Base-by-base conservation (phyloP, 2,888 invertebrate species). In the Stenchaetothrips biformis region DNA sequence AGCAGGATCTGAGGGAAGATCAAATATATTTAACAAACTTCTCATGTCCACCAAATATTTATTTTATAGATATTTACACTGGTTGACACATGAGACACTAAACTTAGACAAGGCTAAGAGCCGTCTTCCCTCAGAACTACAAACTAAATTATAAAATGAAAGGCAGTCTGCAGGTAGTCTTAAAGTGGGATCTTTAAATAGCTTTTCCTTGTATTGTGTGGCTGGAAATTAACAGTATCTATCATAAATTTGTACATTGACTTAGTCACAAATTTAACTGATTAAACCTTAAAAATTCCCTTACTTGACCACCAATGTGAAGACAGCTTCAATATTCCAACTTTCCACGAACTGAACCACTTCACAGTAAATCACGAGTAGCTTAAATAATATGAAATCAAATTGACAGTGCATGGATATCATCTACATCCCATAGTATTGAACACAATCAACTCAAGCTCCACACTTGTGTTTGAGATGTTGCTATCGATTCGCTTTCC, bases 401-500 rank as follows among this genome's bases (percentile, higher is more conserved):
- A 74, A 74, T 74, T 74, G 67, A 74, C 67, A 74, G 21, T 74
- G 67, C 21, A 74, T 25, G 67, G 67, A 11, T 21, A 74, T 74
- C 25, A 25, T 7, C 21, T 74, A 25, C 25, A 74, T 8, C 67
- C 67, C 67, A 74, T 25, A 21, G 25, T 74, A 53, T 74, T 74
- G 25, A 74, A 53, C 53, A 53, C 53, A 53, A 53, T 53, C 53
- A 74, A 74, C 67, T 74, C 67, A 74, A 74, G 25, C 67, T 74
- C 25, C 8, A 25, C 67, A 21, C 67, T 25, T 74, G 67, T 74
- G 67, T 25, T 74, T 74, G 67, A 74, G 67, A 74, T 74, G 67
- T 74, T 74, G 67, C 67, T 74, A 74, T 74, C 67, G 67, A 74
- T 74, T 74, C 67, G 67, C 67, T 53, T 53, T 74, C 11, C 25